Base-by-base conservation (phyloP, 2,797 vertebrate species). In the Perodicticus potto region DNA sequence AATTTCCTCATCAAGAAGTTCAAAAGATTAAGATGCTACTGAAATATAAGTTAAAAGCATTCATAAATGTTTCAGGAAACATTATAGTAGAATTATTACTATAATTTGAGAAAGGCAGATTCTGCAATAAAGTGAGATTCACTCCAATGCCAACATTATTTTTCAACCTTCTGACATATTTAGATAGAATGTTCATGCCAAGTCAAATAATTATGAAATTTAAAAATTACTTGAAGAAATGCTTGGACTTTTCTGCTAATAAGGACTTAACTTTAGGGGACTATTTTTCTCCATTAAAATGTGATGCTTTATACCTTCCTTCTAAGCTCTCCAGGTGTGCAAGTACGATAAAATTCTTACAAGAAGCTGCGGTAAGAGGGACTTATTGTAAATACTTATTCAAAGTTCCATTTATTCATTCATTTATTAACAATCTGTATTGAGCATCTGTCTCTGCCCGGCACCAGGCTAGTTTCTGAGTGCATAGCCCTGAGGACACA, bases 41-140 rank as follows among this genome's bases (percentile, higher is more conserved):
- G 3, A 81, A 37, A 72, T 76, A 70, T 53, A 49, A 95, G 92
- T 96, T 97, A 94, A 96, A 95, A 5, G 90, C 93, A 97, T 96
- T 96, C 86, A 89, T 98, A 95, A 96, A 91, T 93, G 93, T 83
- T 70, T 97, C 77, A 81, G 87, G 87, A 95, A 97, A 91, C 78
- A 96, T 93, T 86, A 82, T 12, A 82, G 82, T 57, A 93, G 93
- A 95, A 95, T 97, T 97, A 97, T 97, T 90, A 77, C 89, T 73
- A 65, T 93, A 91, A 97, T 97, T 91, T 96, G 84, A 97, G 92
- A 92, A 96, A 92, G 55, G 83, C 87, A 92, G 61, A 63, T 85
- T 93, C 89, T 78, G 87, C 65, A 95, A 96, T 96, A 96, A 97
- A 93, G 74, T 80, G 73, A 97, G 85, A 97, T 96, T 97, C 87